Evolutionary conservation across 2,888 invertebrate species (phyloP).

Genomic region (Cataglyphis cursor): DNA sequence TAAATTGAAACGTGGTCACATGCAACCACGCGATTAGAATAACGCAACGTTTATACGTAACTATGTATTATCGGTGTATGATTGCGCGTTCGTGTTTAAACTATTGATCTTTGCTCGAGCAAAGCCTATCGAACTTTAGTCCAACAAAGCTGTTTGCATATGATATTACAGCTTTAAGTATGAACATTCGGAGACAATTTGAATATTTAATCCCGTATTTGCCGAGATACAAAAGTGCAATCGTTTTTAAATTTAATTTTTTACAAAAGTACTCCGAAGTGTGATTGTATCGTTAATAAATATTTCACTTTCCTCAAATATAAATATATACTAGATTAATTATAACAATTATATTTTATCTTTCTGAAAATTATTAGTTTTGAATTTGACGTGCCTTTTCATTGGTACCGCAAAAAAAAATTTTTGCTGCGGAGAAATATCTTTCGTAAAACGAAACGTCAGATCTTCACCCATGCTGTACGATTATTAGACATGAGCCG

Average conservation of each 20-base stretch:
- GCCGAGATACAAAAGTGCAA: too few relatives aligned
- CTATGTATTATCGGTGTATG: slow-evolving; percentile 21
- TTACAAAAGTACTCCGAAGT: not conserved
- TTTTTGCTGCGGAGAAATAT: not conserved
- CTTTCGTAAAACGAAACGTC: slow-evolving; percentile 18
- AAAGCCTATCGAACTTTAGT: not conserved
- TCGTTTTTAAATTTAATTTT: not conserved
- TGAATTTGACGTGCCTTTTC: not conserved
- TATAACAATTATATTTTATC: not conserved
- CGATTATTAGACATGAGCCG: not conserved
- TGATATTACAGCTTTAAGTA: slow-evolving; percentile 3
- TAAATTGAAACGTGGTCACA: slow-evolving; percentile 32
- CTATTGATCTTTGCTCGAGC: slow-evolving; percentile 9
- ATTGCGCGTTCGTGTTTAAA: slow-evolving; percentile 12
- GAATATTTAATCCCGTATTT: slow-evolving; percentile 10
- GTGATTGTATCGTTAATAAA: not conserved
- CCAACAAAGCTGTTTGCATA: not conserved
- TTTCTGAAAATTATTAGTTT: not conserved
- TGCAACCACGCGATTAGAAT: slow-evolving; percentile 26
- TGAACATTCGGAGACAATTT: not conserved
- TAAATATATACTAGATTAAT: too few relatives aligned
- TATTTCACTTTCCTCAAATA: not conserved
- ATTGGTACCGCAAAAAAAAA: not conserved
- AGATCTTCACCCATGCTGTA: not conserved
- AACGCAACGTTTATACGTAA: slow-evolving; percentile 11